phyloP scores from a whole-genome alignment of 2,113 vertebrate genomes.

The Macroglossus sobrinus region DNA sequence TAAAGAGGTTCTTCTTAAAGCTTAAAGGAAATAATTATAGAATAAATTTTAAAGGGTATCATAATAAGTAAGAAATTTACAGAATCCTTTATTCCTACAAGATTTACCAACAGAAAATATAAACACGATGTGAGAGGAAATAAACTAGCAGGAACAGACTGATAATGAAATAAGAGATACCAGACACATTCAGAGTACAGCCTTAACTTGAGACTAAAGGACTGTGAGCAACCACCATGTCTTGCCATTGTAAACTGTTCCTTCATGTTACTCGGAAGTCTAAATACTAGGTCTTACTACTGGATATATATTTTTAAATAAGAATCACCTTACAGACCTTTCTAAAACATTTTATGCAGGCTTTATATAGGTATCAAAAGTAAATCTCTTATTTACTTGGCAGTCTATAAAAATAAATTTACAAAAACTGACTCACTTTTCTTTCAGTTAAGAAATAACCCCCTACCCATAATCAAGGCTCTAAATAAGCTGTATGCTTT shows the following conservation, averaged over 20 bases:
- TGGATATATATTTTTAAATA: neutral
- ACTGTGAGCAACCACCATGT: neutral
- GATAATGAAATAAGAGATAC: neutral
- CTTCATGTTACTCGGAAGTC: neutral
- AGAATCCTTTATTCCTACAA: neutral
- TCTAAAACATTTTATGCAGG: neutral
- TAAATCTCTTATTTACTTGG: neutral
- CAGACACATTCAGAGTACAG: neutral
- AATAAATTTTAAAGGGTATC: neutral
- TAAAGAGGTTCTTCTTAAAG: neutral
- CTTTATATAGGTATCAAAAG: slow-evolving; percentile 13
- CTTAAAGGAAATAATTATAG: slow-evolving; percentile 2
- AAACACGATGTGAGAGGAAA: neutral
- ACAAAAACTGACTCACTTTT: neutral
- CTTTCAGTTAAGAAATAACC: slow-evolving; percentile 4
- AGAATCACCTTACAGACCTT: neutral
- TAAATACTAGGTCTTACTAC: neutral
- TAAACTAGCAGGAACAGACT: neutral
- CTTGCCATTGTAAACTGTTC: neutral
- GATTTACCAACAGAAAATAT: neutral
- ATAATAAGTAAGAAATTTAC: slow-evolving; percentile 16
- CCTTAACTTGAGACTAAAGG: neutral
- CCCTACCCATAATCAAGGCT: neutral
- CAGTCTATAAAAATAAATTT: neutral
- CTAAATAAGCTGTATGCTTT: neutral